Evolutionary conservation across 2,113 vertebrate genomes (phyloP).

Genomic region (Mesoclemmys tuberculata): DNA sequence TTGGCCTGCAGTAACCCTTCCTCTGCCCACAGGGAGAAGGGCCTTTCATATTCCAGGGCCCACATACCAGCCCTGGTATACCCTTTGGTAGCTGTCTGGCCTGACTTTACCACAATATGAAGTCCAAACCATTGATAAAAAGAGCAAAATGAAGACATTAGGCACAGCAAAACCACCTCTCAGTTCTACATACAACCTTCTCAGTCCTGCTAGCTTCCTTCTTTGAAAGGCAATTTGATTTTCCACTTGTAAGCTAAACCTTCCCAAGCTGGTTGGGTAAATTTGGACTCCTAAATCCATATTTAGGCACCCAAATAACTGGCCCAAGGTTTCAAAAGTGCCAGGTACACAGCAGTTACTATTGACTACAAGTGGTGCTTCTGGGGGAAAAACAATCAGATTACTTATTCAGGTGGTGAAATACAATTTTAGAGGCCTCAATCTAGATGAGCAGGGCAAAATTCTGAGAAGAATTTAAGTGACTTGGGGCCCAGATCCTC

Average conservation of each 20-base stretch:
- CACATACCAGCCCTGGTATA: too few species aligned
- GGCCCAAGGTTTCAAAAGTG: not conserved
- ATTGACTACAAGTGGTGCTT: fast-evolving
- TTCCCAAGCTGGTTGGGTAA: not conserved
- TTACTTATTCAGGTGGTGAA: not conserved
- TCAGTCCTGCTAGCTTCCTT: fast-evolving
- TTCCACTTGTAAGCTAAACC: not conserved
- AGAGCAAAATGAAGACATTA: not conserved
- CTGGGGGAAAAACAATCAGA: not conserved
- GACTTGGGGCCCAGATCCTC: not conserved
- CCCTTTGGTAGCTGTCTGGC: too few species aligned
- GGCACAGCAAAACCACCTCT: not conserved
- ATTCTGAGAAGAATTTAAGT: not conserved
- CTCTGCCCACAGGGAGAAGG: too few species aligned
- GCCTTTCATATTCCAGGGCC: too few species aligned
- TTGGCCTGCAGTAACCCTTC: too few species aligned
- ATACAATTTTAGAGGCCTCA: not conserved
- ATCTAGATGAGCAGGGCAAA: not conserved
- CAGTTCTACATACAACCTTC: fast-evolving
- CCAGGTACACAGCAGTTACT: fast-evolving
- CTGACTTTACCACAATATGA: too few species aligned
- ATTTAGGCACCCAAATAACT: fast-evolving
- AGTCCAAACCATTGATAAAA: not conserved
- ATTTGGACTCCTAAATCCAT: not conserved
- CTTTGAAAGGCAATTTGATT: not conserved